Evolutionary conservation across 2,113 vertebrate species (phyloP).

Genomic region (Propithecus coquereli): DNA sequence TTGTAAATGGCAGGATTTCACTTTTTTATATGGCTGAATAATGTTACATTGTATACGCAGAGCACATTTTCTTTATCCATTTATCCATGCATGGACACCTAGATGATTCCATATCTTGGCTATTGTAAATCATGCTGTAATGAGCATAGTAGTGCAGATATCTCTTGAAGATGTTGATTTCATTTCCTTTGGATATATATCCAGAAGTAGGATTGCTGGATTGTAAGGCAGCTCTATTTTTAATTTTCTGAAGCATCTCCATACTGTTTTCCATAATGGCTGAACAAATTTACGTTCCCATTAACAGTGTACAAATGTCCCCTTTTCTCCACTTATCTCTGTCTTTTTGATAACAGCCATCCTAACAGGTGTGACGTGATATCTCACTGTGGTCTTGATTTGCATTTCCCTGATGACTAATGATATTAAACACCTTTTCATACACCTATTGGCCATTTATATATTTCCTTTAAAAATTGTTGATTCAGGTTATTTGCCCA

Average conservation of each 20-base stretch:
- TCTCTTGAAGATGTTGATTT: background rate
- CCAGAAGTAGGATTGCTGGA: background rate
- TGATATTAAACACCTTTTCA: background rate
- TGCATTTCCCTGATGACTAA: background rate
- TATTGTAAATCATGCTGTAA: background rate
- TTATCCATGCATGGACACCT: background rate
- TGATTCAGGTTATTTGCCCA: background rate
- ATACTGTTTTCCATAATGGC: background rate
- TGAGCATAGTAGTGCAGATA: background rate
- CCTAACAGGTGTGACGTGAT: too few species aligned
- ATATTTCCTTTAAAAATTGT: background rate
- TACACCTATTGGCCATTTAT: background rate
- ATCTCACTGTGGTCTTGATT: background rate
- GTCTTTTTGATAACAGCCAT: background rate
- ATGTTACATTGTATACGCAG: background rate
- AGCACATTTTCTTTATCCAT: background rate
- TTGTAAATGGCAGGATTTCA: background rate
- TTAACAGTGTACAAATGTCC: background rate
- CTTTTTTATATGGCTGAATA: background rate
- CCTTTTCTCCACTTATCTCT: background rate
- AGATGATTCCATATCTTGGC: background rate
- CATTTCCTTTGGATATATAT: background rate
- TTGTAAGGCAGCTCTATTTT: background rate
- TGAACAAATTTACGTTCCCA: background rate
- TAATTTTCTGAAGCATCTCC: background rate